Base-by-base conservation (phyloP, 1,140 invertebrate genomes). In the Heliconius eleuchia region DNA sequence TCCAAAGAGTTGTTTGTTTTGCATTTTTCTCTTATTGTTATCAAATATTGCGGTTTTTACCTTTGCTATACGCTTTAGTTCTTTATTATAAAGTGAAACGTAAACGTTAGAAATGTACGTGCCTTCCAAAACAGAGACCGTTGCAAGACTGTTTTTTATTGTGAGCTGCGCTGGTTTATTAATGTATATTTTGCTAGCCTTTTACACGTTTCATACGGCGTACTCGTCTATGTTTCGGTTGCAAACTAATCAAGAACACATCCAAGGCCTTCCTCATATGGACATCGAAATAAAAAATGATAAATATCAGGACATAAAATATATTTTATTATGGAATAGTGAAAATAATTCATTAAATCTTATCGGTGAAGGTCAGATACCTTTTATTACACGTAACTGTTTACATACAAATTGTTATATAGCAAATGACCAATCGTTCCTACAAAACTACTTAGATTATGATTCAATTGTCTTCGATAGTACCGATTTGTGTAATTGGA, bases 71-170 rank as follows among this genome's bases (percentile, higher is more conserved):
- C 13, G 19, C 37, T 77, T 77, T 71, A 55, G 70, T 72, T n/a
- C 34, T 71, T 39, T 66, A 72, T 52, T 37, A 72, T 46, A 70
- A 77, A 46, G 16, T 55, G 18, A 11, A 52, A 39, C 19, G 66
- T 50, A 71, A 34, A 34, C 42, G 11, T 34, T 37, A 55, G 71
- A 55, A 72, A 77, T 77, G 76, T 37, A 72, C 70, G 46, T 71
- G 50, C 60, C 37, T 73, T 84, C 86, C 5, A 88, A 81, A 82
- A 89, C 87, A 3, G 86, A 88, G 74, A 85, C 83, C 13, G 87
- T 89, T 74, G 85, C 88, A n/a, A 93, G 91, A 85, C 80, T 93
- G 82, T 94, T 94, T 79, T 89, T 94, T 72, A 66, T 92, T n/a
- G 74, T 94, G 42, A 90, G 87, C 74, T 88, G 86, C 46, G 82